Evolutionary conservation across 2,113 vertebrate genomes (phyloP), one percentile per base, ranked within the genome.

Genomic region (Microcebus ravelobensis): DNA sequence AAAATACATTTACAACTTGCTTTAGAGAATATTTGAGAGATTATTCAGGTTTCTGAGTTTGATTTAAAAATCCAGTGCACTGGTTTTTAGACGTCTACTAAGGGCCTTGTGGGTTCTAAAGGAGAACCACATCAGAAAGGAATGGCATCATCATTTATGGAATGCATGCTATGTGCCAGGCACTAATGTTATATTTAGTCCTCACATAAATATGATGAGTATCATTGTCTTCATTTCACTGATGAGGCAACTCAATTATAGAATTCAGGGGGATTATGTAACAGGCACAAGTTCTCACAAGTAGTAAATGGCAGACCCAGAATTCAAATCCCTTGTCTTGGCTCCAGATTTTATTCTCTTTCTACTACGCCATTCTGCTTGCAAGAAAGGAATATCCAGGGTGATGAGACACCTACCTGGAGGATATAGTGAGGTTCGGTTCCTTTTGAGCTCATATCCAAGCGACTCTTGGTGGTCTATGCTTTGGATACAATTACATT

Each of bases 31-130:
- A 76, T 70, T 88, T 88, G 82, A 63, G 36, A 91, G 34, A 45
- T n/a, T 94, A 61, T 88, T 93, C 52, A 63, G 36, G 65, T 95
- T 79, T 71, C 82, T 97, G 86, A 39, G 2, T 89, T 95, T 95
- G 82, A 90, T 86, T 96, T 71, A 77, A 86, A 87, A 93, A 59
- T 48, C 76, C 70, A 81, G 18, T 85, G 57, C 42, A 25, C 8
- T 76, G 11, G 42, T 73, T 61, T 87, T 80, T 45, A 25, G 29
- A 94, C 84, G 39, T 79, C 80, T 74, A 31, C 31, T 25, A 34
- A 57, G n/a, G 15, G 50, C 7, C 23, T 80, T 87, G 29, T 9
- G 27, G 39, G 77, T 93, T 48, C 74, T 81, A 57, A 87, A 83
- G 29, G 50, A 81, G 36, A 50, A 36, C 59, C 20, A 4, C 45